A percentile compares a stretch with the other conserved stretches of the same genome.
Conservation (phyloP, 2,797 vertebrate genomes). For the Remorina albescens region DNA sequence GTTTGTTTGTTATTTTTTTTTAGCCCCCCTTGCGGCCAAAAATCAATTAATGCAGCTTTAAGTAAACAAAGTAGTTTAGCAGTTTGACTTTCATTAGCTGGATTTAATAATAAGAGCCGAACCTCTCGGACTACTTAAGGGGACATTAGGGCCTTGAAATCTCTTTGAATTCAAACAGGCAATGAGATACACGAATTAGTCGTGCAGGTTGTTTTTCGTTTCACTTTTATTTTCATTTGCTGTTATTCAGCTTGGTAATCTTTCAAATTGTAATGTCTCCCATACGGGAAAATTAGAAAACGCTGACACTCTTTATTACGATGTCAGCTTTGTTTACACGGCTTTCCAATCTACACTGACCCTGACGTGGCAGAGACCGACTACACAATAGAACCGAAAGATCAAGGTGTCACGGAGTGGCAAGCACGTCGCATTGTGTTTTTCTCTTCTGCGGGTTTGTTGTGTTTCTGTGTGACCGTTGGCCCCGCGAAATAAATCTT, state of each 20-base stretch:
- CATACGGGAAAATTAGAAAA: neutral
- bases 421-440: neutral
- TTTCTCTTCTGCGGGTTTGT: conserved; percentile 12
- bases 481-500: conserved; percentile 37
- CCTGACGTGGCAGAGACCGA: neutral
- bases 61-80: neutral
- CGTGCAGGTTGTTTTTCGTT: neutral
- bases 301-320: neutral
- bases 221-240: neutral
- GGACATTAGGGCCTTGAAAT: neutral
- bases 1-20: too few species aligned
- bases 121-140: neutral
- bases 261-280: neutral
- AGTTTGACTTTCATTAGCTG: neutral
- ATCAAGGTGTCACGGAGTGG: conserved; percentile 5
- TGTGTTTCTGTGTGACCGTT: conserved; percentile 1
- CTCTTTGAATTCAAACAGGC: neutral
- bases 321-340: neutral
- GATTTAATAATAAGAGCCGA: neutral
- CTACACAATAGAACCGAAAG: conserved; percentile 21
- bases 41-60: conserved; percentile 13
- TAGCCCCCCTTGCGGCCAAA: neutral
- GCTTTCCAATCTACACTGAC: neutral
- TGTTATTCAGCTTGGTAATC: neutral
- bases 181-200: neutral